These are phyloP conservation scores for Triops cancriformis DNA, from an alignment of 1,140 invertebrate species.

Conservation along the genomic window DNA sequence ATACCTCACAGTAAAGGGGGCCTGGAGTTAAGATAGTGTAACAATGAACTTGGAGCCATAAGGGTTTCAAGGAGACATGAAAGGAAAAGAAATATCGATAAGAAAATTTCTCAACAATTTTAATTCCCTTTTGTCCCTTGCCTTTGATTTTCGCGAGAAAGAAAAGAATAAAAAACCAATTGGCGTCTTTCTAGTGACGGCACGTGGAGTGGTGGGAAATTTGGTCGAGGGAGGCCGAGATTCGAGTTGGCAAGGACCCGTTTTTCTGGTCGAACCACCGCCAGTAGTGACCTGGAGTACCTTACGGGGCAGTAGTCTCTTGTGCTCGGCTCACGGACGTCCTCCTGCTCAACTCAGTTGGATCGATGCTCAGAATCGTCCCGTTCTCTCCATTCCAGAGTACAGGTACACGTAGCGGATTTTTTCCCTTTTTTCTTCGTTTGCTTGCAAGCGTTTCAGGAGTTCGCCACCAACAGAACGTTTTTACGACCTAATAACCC, in stretches of 20 bases:
- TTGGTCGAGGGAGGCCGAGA: not conserved
- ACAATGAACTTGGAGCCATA: not conserved
- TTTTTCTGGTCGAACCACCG: not conserved
- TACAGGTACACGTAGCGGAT: not conserved
- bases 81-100: no score
- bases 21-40: not conserved
- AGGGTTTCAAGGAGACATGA: no score
- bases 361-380: not conserved
- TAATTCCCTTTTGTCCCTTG: not conserved
- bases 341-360: not conserved
- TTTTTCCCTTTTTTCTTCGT: not conserved
- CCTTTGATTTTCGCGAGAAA: no score
- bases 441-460: not conserved
- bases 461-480: not conserved
- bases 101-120: not conserved
- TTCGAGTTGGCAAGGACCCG: not conserved
- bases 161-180: no score
- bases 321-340: not conserved
- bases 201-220: not conserved
- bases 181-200: not conserved
- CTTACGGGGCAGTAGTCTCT: not conserved
- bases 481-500: constrained; percentile 8
- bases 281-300: not conserved
- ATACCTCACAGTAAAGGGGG: not conserved
- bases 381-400: not conserved